These are phyloP conservation scores for Ceratina japonica DNA, from an alignment of 1,140 invertebrate genomes.

Conservation along the genomic window DNA sequence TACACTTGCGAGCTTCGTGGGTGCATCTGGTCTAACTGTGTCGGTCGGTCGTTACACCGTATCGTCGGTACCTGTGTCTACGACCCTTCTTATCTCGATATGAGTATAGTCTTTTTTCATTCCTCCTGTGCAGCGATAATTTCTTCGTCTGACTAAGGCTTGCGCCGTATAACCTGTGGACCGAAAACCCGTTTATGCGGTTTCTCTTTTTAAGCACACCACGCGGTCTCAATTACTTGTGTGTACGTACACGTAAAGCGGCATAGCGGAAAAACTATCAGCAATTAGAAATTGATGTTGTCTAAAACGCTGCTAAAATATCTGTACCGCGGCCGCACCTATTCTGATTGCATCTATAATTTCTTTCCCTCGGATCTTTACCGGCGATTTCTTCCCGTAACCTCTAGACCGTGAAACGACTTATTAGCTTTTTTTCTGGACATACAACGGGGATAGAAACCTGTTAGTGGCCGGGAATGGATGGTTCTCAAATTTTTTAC, in stretches of 20 bases:
- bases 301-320: not conserved
- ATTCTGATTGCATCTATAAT: constrained; percentile 1
- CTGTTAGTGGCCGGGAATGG: not conserved
- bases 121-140: constrained; percentile 43
- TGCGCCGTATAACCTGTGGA: not conserved
- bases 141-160: not conserved
- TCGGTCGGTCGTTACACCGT: constrained; percentile 15
- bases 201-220: not conserved
- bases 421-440: not conserved
- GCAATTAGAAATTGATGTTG: constrained; percentile 2
- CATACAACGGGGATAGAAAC: not conserved
- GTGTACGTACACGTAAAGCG: too few relatives aligned
- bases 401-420: constrained; percentile 16
- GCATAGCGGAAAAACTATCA: not conserved
- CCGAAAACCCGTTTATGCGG: not conserved
- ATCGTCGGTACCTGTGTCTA: constrained; percentile 29
- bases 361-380: not conserved
- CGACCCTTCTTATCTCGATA: constrained; percentile 32
- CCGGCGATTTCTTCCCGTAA: not conserved
- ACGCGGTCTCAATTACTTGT: too few relatives aligned
- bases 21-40: constrained; percentile 26
- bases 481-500: not conserved
- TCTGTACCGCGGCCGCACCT: not conserved
- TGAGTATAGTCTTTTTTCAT: constrained; percentile 39
- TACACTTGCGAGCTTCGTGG: constrained; percentile 10